Evolutionary conservation across 2,797 vertebrate genomes (phyloP), one percentile per base, ranked within the genome.

Genomic region (Lacerta viridis): DNA sequence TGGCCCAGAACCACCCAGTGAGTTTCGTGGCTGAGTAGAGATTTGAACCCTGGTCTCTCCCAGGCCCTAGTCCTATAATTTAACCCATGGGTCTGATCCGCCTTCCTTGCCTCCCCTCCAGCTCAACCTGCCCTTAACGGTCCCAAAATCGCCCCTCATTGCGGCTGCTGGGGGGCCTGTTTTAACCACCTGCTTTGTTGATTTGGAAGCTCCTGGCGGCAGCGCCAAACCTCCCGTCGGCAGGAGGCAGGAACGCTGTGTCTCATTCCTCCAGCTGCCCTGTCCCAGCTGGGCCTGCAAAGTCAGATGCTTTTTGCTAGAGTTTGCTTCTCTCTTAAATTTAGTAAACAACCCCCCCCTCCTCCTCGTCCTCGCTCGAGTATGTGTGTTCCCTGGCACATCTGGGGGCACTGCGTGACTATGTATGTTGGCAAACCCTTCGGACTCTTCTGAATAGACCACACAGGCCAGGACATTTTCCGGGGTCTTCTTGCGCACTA

Each of bases 241-340:
- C 64, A 68, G 36, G 25, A 82, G 39, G 13, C 18, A 68, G 64
- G 80, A 68, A 68, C 13, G 11, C 43, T 33, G 2, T 33, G 15
- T 25, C 25, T 20, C 27, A 13, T 82, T 78, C 43, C 41, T 61
- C 61, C 61, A 18, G 61, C 61, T 4, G 27, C 69, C 27, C 72
- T 18, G 33, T 5, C 15, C 13, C 7, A n/a, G n/a, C n/a, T n/a
- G 71, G 71, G 18, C 71, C 33, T 72, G n/a, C 25, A 41, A 82
- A 25, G 25, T 13, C 3, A 50, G 68, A 23, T 4, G 20, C 17
- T 55, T 61, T 72, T 9, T 74, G 29, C 29, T 55, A 10, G 64
- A 83, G 43, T 74, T 84, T 13, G 43, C 27, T 74, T 84, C 69
- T 18, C 83, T 84, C 50, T 55, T 15, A 55, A 36, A 33, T 84